Conservation (phyloP, 2,888 invertebrate genomes). For the Zele albiditarsus region DNA sequence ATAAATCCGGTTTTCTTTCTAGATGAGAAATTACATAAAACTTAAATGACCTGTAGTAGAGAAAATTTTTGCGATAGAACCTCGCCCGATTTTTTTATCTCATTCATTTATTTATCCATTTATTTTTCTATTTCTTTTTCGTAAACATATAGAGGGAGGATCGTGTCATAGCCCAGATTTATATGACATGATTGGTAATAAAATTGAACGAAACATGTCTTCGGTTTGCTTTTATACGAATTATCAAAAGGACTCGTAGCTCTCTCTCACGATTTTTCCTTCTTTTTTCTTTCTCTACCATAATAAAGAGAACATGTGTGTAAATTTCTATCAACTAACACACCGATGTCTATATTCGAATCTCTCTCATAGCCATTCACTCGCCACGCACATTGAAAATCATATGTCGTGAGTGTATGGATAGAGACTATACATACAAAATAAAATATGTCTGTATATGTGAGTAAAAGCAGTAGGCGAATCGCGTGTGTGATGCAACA, state of each 20-base stretch:
- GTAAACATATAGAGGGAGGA: neutral
- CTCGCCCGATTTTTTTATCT: neutral
- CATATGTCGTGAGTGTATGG: neutral
- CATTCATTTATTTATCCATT: too few species aligned
- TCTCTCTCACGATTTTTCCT: neutral
- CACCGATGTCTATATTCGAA: constrained; percentile 12
- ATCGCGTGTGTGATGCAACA: constrained; percentile 52
- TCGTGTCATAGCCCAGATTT: neutral
- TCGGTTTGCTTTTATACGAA: neutral
- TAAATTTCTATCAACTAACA: constrained; percentile 2
- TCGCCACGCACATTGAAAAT: constrained; percentile 14
- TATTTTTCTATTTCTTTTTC: neutral
- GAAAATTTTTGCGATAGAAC: neutral
- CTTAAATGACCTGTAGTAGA: neutral
- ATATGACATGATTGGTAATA: neutral
- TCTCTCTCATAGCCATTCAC: neutral
- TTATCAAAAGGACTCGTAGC: neutral
- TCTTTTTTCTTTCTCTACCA: neutral
- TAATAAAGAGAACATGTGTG: neutral
- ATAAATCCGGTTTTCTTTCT: constrained; percentile 4
- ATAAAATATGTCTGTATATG: neutral
- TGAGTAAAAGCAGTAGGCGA: constrained; percentile 37
- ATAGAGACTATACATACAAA: neutral
- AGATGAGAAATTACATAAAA: neutral
- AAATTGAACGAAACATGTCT: neutral